A percentile compares a stretch with the other conserved stretches of the same genome.
Evolutionary conservation across 2,113 vertebrate genomes (phyloP).

Genomic region (Taurulus bubalis): DNA sequence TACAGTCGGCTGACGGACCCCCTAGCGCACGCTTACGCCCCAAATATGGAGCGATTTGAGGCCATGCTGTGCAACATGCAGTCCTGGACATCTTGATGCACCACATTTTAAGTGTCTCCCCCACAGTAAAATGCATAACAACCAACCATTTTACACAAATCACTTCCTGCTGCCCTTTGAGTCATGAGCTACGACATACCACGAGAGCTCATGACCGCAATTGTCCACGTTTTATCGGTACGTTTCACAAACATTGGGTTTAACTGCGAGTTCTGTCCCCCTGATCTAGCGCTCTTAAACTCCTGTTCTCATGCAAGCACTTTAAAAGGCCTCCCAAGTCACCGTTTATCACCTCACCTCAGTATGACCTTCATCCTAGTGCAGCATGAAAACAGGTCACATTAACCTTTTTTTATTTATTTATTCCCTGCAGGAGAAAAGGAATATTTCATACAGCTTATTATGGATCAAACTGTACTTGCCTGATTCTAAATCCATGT

Average conservation of each 20-base stretch:
- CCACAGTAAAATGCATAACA: constrained; percentile 30
- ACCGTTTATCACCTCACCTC: constrained; percentile 38
- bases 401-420: constrained; percentile 64
- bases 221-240: constrained; percentile 20
- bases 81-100: constrained; percentile 91
- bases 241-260: constrained; percentile 35
- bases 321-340: constrained; percentile 31
- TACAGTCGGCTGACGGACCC: constrained; percentile 94
- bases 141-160: constrained; percentile 44
- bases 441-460: constrained; percentile 53
- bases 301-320: constrained; percentile 26
- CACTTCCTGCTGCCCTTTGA: constrained; percentile 52
- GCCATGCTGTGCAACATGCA: constrained; percentile 97
- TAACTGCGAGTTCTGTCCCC: constrained; percentile 35
- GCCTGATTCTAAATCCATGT: constrained; percentile 75
- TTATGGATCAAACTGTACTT: constrained; percentile 72
- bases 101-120: constrained; percentile 40
- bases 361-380: constrained; percentile 36
- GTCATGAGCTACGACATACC: constrained; percentile 45
- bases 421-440: constrained; percentile 71
- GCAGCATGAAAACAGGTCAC: constrained; percentile 69
- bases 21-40: constrained; percentile 90
- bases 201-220: constrained; percentile 36
- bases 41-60: constrained; percentile 92
- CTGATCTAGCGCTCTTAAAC: background rate